phyloP scores from a whole-genome alignment of 2,797 vertebrate genomes.

The Fistularia tabacaria region DNA sequence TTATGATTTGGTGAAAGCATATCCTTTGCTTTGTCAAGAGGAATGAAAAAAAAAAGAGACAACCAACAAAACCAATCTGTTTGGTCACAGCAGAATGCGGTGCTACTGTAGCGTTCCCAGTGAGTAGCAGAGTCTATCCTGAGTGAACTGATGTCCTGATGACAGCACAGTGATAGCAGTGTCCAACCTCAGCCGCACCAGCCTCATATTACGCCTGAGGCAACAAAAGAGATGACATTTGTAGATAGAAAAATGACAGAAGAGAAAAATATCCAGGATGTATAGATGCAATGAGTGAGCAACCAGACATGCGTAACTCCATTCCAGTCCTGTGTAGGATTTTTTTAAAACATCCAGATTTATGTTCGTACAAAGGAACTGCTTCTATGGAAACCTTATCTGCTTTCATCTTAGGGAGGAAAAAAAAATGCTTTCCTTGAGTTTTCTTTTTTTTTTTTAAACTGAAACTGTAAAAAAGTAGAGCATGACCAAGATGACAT shows the following conservation, averaged over 20 bases:
- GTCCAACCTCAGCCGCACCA: background rate
- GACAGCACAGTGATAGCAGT: conserved; percentile 51
- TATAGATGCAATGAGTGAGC: conserved; percentile 35
- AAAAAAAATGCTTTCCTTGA: too few species aligned
- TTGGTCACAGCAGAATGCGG: too few species aligned
- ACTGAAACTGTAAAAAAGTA: background rate
- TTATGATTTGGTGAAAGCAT: too few species aligned
- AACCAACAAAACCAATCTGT: too few species aligned
- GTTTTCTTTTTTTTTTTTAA: too few species aligned
- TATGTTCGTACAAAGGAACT: too few species aligned
- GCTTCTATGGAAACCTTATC: background rate
- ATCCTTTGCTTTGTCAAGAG: too few species aligned
- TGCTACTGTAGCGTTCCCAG: conserved; percentile 9
- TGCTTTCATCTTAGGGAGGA: background rate
- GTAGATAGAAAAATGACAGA: conserved; percentile 50
- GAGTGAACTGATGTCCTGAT: conserved; percentile 38
- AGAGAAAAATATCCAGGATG: conserved; percentile 29
- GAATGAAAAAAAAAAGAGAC: too few species aligned
- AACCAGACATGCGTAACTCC: background rate
- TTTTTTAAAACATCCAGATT: too few species aligned
- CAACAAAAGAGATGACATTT: conserved; percentile 45
- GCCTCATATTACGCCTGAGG: conserved; percentile 15
- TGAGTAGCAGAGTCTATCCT: conserved; percentile 28
- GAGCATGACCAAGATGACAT: conserved; percentile 17
- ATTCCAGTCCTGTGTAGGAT: background rate